Evolutionary conservation across 2,888 invertebrate genomes (phyloP).

Genomic region (Eugnorisma glareosa): DNA sequence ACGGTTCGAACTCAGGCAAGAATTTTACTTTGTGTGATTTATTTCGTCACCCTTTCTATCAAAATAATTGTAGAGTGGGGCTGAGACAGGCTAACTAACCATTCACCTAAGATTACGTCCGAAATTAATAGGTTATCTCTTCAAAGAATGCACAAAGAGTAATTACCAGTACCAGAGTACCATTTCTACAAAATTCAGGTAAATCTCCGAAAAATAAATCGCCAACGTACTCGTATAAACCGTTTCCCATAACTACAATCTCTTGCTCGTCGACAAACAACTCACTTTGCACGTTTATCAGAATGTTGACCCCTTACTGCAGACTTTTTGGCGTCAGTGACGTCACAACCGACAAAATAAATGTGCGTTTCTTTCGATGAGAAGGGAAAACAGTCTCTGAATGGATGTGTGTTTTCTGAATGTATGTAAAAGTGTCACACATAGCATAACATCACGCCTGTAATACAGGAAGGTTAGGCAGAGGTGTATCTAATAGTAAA

Average conservation of each 20-base stretch:
- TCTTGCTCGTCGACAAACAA: constrained; percentile 72
- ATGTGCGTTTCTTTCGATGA: constrained; percentile 33
- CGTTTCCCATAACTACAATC: constrained; percentile 39
- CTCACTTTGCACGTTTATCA: constrained; percentile 73
- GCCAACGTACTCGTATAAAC: constrained; percentile 18
- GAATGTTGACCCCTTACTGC: constrained; percentile 74
- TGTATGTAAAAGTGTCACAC: constrained; percentile 10
- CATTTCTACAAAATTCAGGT: constrained; percentile 19
- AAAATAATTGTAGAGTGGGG: no score
- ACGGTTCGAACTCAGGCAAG: no score
- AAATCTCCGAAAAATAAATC: constrained; percentile 25
- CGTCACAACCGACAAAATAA: constrained; percentile 65
- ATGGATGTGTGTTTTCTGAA: constrained; percentile 8
- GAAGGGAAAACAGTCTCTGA: constrained; percentile 42
- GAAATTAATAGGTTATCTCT: not conserved
- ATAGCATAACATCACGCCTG: no score
- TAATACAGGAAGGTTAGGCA: no score
- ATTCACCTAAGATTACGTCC: not conserved
- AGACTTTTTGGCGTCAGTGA: constrained; percentile 75
- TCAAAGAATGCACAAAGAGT: not conserved
- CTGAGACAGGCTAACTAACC: no score
- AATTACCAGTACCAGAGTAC: no score
- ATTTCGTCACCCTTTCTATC: no score
- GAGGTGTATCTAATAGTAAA: no score
- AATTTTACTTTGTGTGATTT: no score